phyloP scores from a whole-genome alignment of 2,113 vertebrate genomes.

The Brachyistius frenatus region DNA sequence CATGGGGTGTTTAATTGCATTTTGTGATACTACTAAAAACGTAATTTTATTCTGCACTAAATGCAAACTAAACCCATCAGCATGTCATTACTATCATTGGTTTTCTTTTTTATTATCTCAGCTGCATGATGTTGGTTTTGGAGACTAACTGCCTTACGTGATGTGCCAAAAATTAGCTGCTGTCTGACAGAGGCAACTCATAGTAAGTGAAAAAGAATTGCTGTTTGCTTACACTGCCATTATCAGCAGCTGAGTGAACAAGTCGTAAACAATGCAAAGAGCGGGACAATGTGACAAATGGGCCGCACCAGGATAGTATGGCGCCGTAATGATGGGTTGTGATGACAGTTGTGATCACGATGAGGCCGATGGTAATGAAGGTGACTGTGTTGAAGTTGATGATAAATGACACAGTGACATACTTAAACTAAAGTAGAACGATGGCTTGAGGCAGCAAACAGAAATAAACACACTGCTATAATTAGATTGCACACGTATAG shows the following conservation, averaged over 20 bases:
- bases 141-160: constrained; percentile 5
- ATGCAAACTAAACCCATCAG: neutral
- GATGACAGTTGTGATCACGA: constrained; percentile 41
- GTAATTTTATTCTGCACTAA: too few relatives aligned
- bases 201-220: neutral
- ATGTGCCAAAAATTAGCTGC: constrained; percentile 13
- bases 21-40: neutral
- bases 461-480: constrained; percentile 66
- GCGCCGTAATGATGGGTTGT: constrained; percentile 30
- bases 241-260: constrained; percentile 60
- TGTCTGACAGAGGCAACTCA: constrained; percentile 27
- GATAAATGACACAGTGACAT: constrained; percentile 68
- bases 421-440: constrained; percentile 65
- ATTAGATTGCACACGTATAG: constrained; percentile 53
- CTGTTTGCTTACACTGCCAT: constrained; percentile 32
- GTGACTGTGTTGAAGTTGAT: constrained; percentile 70
- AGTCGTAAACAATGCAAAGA: constrained; percentile 39
- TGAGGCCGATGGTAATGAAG: constrained; percentile 55
- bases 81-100: neutral
- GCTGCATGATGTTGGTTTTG: neutral
- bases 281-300: constrained; percentile 24
- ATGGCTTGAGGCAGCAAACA: constrained; percentile 55
- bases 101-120: constrained; percentile 9
- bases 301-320: neutral
- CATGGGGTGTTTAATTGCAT: neutral